These are phyloP conservation scores for Scleropages formosus DNA, from an alignment of 2,797 vertebrate genomes.

Conservation along the genomic window DNA sequence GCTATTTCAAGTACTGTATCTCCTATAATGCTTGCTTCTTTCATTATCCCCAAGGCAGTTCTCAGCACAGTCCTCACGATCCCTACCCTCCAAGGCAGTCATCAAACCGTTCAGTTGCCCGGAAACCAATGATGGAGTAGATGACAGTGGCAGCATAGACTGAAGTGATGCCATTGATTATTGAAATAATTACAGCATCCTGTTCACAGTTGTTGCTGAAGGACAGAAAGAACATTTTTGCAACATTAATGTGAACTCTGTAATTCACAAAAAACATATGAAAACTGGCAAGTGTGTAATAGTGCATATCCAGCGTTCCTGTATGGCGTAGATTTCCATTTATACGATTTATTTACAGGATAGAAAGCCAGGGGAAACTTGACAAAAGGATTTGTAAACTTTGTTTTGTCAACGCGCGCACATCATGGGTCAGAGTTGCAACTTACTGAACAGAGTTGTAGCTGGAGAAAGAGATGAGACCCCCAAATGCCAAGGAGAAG, in stretches of 20 bases:
- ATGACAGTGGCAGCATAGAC: slow-evolving; percentile 86
- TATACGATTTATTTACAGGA: no score
- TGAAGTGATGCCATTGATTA: slow-evolving; percentile 88
- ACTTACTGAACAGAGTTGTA: slow-evolving; percentile 95
- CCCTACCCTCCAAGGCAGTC: slow-evolving; percentile 76
- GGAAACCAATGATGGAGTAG: slow-evolving; percentile 93
- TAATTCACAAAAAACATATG: no score
- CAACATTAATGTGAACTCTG: background rate
- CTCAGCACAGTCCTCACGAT: background rate
- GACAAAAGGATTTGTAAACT: background rate
- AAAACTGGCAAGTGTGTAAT: no score
- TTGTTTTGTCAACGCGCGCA: background rate
- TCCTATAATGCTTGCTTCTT: background rate
- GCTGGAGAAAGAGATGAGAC: slow-evolving; percentile 96
- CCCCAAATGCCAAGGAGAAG: slow-evolving; percentile 90
- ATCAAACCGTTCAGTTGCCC: slow-evolving; percentile 81
- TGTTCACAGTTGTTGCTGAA: slow-evolving; percentile 90
- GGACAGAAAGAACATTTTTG: slow-evolving; percentile 17
- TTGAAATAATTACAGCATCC: slow-evolving; percentile 83
- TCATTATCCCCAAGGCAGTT: background rate
- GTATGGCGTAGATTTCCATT: no score
- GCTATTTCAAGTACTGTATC: background rate
- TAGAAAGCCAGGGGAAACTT: no score
- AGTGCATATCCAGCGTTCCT: no score
- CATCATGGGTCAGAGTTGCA: background rate